These are phyloP conservation scores for Diadromus collaris DNA, from an alignment of 2,888 invertebrate genomes.

Conservation along the genomic window DNA sequence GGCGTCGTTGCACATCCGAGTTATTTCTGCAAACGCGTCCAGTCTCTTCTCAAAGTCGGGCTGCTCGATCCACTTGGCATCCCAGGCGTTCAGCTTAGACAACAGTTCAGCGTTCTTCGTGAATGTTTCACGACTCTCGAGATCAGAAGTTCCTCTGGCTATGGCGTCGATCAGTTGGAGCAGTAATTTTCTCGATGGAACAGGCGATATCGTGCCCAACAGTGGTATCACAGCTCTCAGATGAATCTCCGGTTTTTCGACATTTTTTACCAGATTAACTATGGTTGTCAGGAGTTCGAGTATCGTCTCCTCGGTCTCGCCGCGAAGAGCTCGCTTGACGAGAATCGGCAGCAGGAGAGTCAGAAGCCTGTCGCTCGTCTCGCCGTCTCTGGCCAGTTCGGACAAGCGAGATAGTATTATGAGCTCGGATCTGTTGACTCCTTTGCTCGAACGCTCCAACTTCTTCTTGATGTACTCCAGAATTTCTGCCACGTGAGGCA, in stretches of 20 bases:
- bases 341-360: constrained; percentile 87
- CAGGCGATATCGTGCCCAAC: constrained; percentile 85
- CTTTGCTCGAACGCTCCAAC: constrained; percentile 83
- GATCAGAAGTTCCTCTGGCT: constrained; percentile 79
- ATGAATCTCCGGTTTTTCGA: constrained; percentile 85
- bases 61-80: constrained; percentile 94
- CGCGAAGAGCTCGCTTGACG: constrained; percentile 83
- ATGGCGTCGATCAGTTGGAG: constrained; percentile 84
- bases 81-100: constrained; percentile 91
- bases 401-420: constrained; percentile 89
- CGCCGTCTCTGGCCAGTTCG: constrained; percentile 86
- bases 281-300: constrained; percentile 87
- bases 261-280: constrained; percentile 87
- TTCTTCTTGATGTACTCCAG: constrained; percentile 86
- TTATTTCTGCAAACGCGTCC: constrained; percentile 88
- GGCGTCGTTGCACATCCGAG: constrained; percentile 76
- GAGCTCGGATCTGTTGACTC: constrained; percentile 86
- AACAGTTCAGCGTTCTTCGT: constrained; percentile 83
- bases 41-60: constrained; percentile 94
- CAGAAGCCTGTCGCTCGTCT: constrained; percentile 86
- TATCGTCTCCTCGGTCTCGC: constrained; percentile 86
- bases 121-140: constrained; percentile 76
- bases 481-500: constrained; percentile 88
- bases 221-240: constrained; percentile 87
- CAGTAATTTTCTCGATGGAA: constrained; percentile 86